Evolutionary conservation across 2,113 vertebrate genomes (phyloP).

Genomic region (Catharus fuscescens): DNA sequence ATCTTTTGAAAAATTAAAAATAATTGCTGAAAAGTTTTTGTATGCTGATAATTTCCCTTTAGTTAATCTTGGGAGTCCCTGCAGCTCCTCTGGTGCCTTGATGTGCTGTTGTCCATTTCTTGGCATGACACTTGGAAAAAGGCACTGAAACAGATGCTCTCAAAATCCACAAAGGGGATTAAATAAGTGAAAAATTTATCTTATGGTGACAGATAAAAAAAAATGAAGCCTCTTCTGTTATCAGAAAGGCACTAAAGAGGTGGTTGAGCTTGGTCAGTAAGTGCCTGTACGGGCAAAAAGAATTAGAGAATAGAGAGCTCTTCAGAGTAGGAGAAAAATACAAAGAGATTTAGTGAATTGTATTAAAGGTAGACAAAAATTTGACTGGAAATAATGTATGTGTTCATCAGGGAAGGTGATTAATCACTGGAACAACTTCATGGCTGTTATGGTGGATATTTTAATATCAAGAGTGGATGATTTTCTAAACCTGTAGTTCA

Average conservation of each 20-base stretch:
- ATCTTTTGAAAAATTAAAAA: conserved; percentile 58
- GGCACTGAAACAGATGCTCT: not conserved
- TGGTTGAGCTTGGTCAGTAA: not conserved
- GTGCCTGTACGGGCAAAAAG: not conserved
- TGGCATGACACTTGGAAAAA: not conserved
- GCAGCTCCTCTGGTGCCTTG: not conserved
- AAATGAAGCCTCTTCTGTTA: not conserved
- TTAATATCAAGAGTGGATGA: not conserved
- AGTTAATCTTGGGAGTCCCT: not conserved
- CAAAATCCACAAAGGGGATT: not conserved
- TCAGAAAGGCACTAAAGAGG: conserved; percentile 4
- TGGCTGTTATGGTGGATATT: not conserved
- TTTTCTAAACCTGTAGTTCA: conserved; percentile 35
- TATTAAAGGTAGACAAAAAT: conserved; percentile 56
- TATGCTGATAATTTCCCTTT: conserved; percentile 55
- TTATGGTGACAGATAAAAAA: not conserved
- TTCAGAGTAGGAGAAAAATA: not conserved
- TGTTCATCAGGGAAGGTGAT: conserved; percentile 42
- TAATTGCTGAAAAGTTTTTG: conserved; percentile 48
- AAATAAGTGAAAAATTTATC: not conserved
- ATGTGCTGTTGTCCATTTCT: not conserved
- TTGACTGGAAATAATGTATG: not conserved
- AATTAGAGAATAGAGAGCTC: not conserved
- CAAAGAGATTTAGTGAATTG: conserved; percentile 6
- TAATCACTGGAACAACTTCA: conserved; percentile 43